Conservation (phyloP, 2,888 invertebrate genomes). For the Terebella lapidaria region DNA sequence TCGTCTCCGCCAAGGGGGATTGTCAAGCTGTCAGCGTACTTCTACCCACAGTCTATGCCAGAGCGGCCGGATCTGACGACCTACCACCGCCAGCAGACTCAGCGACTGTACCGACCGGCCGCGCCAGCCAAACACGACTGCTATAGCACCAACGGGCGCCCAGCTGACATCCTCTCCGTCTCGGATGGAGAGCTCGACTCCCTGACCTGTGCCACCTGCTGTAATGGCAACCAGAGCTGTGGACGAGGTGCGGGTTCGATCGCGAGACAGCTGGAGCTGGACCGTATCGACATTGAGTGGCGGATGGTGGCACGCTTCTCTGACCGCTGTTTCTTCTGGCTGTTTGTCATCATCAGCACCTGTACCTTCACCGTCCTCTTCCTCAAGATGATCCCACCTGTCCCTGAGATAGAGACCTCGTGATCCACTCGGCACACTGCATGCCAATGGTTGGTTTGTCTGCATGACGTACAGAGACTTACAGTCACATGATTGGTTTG, state of each 20-base stretch:
- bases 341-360: constrained; percentile 29
- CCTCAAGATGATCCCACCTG: constrained; percentile 24
- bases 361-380: constrained; percentile 22
- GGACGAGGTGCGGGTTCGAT: not conserved
- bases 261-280: not conserved
- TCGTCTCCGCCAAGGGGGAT: constrained; percentile 22
- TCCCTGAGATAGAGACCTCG: too few relatives aligned
- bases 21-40: constrained; percentile 17
- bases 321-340: constrained; percentile 33
- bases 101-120: too few relatives aligned
- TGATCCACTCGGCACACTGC: too few relatives aligned
- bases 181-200: constrained; percentile 22
- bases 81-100: constrained; percentile 4
- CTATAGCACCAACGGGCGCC: constrained; percentile 12
- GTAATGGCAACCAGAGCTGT: not conserved
- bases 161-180: too few relatives aligned
- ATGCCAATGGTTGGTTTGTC: too few relatives aligned
- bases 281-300: constrained; percentile 27
- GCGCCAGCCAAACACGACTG: not conserved
- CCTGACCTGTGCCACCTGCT: constrained; percentile 20
- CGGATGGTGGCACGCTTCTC: constrained; percentile 25
- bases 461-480: too few relatives aligned
- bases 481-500: too few relatives aligned
- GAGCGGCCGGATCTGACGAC: not conserved
- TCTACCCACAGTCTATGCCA: constrained; percentile 15